Base-by-base conservation (phyloP, 37 sponge, comb jelly and placozoan species). In the Ephydatia muelleri region DNA sequence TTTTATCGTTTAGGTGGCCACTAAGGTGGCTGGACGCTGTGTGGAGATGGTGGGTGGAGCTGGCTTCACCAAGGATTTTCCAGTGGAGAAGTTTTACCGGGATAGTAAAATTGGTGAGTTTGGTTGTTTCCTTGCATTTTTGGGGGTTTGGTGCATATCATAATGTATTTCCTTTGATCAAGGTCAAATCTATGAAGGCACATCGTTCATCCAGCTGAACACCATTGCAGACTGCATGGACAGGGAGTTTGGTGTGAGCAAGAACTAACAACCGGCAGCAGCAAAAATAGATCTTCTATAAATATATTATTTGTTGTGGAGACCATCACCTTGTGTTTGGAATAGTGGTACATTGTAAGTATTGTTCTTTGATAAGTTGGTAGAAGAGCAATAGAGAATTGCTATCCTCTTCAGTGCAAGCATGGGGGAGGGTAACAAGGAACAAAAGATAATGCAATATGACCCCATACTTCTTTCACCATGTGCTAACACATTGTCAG, bases 161-260 rank as follows among this genome's bases (percentile, higher is more conserved):
- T 49, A n/a, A 14, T 81, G 23, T 73, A 39, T 69, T 26, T 69
- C 31, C 32, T 32, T 5, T 57, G 33, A 49, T 72, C 33, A n/a
- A 89, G 90, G 90, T 78, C 91, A 90, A 68, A 97, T 97, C 76
- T 97, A 97, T 86, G 98, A 97, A 57, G 98, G 98, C 25, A 86
- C 96, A 25, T 87, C 92, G n/a, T 92, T 94, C 75, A 97, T 95
- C 30, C 98, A 97, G 66, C 87, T 96, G 68, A 93, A 91, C 73
- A 96, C 96, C 43, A 96, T 96, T 32, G 80, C 94, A 30, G 85
- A 91, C 68, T 89, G 85, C 67, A 84, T 89, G 72, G 90, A 89
- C 39, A 69, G 85, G 68, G 90, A 89, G 43, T 78, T 70, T 57
- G 57, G 57, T 57, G 57, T 57, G 47, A 8, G 47, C 9, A 48